phyloP scores from a whole-genome alignment of 2,797 vertebrate genomes.

The Emydoidea blandingii region DNA sequence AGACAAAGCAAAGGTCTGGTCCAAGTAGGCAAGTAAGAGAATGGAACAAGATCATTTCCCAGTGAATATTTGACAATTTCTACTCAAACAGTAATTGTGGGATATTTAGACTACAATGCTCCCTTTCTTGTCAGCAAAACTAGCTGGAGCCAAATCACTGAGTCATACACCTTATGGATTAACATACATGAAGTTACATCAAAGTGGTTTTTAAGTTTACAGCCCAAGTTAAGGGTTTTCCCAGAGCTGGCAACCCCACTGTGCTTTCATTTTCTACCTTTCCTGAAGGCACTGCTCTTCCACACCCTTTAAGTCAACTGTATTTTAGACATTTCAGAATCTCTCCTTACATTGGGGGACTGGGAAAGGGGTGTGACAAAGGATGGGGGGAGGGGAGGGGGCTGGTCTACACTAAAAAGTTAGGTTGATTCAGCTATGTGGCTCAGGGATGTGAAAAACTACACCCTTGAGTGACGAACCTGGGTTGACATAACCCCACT shows the following conservation, averaged over 20 bases:
- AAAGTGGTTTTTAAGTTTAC: conserved; percentile 14
- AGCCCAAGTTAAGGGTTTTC: neutral
- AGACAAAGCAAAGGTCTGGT: neutral
- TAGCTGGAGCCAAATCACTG: conserved; percentile 44
- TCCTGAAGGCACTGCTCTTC: neutral
- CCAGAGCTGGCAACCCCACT: conserved; percentile 17
- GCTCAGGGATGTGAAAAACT: neutral
- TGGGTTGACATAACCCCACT: neutral
- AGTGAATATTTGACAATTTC: conserved; percentile 1
- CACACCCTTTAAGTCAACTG: neutral
- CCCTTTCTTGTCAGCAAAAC: neutral
- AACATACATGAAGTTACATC: conserved; percentile 27
- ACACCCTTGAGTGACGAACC: neutral
- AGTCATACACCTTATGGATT: conserved; percentile 44
- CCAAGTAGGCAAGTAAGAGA: conserved; percentile 6
- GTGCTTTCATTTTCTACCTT: conserved; percentile 56
- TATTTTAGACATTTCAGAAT: conserved; percentile 14
- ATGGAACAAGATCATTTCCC: neutral
- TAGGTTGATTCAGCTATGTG: neutral
- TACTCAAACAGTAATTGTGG: neutral
- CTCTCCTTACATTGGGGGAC: neutral
- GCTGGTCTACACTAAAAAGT: neutral
- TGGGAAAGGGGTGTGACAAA: neutral
- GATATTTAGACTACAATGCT: neutral
- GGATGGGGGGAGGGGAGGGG: neutral